A percentile compares a stretch with the other conserved stretches of the same genome.
phyloP scores from a whole-genome alignment of 1,140 invertebrate species.

The Cyrtorhinus lividipennis region DNA sequence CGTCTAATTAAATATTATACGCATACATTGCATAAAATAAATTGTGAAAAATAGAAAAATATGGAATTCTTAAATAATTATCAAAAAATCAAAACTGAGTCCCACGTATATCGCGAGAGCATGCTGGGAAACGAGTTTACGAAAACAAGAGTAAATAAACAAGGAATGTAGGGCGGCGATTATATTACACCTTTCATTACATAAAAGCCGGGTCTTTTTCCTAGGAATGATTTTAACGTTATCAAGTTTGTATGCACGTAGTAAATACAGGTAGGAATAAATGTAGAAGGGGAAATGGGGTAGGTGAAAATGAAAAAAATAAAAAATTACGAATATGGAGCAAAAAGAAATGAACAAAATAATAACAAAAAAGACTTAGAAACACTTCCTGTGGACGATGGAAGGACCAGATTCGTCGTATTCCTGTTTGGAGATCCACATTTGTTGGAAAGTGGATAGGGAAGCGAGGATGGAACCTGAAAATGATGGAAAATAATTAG shows the following conservation, averaged over 20 bases:
- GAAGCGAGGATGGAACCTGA: conserved; percentile 63
- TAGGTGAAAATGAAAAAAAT: background rate
- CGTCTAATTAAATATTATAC: conserved; percentile 1
- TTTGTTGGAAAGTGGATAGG: conserved; percentile 78
- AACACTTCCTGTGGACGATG: conserved; percentile 92
- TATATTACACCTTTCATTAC: background rate
- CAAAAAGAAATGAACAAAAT: background rate
- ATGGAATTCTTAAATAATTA: conserved; percentile 7
- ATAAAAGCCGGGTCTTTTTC: background rate
- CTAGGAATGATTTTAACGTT: background rate
- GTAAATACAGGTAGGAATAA: background rate
- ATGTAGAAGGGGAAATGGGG: background rate
- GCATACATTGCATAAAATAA: background rate
- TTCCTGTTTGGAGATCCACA: conserved; percentile 94
- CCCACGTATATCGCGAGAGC: background rate
- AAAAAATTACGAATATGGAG: background rate
- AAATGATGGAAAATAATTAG: background rate
- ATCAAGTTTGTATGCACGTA: background rate
- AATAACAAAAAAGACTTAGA: conserved; percentile 45
- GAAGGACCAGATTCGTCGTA: conserved; percentile 88
- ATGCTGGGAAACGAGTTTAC: background rate
- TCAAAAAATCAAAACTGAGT: background rate
- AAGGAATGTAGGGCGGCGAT: background rate
- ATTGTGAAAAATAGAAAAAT: background rate
- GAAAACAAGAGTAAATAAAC: background rate